These are phyloP conservation scores for Haemorhous mexicanus DNA, from an alignment of 2,113 vertebrate species.

Conservation along the genomic window DNA sequence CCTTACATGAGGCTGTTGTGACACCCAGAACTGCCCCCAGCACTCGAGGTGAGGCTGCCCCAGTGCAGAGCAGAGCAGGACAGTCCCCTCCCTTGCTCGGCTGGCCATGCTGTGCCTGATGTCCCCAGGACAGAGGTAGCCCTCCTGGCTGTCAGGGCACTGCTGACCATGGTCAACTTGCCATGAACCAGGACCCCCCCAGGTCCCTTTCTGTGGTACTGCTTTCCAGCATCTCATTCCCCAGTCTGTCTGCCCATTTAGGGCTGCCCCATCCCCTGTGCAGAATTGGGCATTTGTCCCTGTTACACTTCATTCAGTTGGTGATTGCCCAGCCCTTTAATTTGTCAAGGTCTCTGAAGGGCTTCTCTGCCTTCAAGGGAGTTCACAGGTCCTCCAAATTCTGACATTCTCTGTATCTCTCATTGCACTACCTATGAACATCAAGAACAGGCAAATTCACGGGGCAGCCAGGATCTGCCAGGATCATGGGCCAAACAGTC, in stretches of 20 bases:
- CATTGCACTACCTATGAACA: not conserved
- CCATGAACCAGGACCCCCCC: accelerated
- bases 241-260: not conserved
- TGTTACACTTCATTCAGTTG: not conserved
- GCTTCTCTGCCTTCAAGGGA: not conserved
- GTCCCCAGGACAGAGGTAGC: accelerated
- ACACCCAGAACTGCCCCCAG: not conserved
- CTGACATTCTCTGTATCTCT: not conserved
- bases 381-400: not conserved
- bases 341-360: not conserved
- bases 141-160: not conserved
- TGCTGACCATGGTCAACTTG: accelerated
- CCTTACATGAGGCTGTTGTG: not conserved
- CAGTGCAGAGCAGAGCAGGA: not conserved
- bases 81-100: not conserved
- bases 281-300: not conserved
- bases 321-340: not conserved
- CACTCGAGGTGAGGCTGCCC: not conserved
- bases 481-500: not conserved
- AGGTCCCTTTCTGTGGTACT: not conserved
- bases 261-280: not conserved
- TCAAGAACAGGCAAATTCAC: not conserved
- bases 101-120: not conserved
- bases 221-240: not conserved
- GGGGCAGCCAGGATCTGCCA: not conserved